Base-by-base conservation (phyloP, 2,888 invertebrate genomes). In the Lymantria dispar region DNA sequence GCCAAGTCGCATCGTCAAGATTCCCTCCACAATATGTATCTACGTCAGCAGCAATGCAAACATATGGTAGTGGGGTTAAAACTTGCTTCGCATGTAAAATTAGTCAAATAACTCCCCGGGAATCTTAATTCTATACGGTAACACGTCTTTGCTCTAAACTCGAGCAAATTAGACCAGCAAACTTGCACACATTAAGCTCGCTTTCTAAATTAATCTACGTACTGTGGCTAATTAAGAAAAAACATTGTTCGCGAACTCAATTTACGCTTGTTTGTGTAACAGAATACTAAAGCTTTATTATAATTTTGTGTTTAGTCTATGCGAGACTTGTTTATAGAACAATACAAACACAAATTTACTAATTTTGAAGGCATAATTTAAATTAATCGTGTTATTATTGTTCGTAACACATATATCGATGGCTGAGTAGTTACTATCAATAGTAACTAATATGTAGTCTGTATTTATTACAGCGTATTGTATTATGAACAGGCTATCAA, bases 71-170 rank as follows among this genome's bases (percentile, higher is more conserved):
- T 70, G 75, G 74, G 79, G 82, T 83, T 84, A 80, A 84, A 87
- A 87, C 84, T 85, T 83, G 74, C 74, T 76, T 78, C 79, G 80
- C 83, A 81, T 85, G 82, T 85, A 82, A 85, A 87, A 85, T 87
- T 85, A 81, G 84, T 85, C 83, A 81, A 85, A 86, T 83, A 86
- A 80, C 83, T 83, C 80, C 78, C 74, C 54, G 64, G 71, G 75
- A 82, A 80, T 80, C 80, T 83, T 80, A 76, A 67, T 75, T 73
- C 72, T 78, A 74, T 72, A 68, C 78, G 83, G 71, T 76, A 82
- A 87, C 88, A 87, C 76, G 87, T 85, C 84, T 87, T 88, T 87
- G 87, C 88, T 87, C 71, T 87, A 87, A 82, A 76, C 76, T 79
- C 78, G 74, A 74, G 78, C 69, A 76, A 85, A 85, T 86, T 84